Base-by-base conservation (phyloP, 2,888 invertebrate species). In the Leucoma salicis region DNA sequence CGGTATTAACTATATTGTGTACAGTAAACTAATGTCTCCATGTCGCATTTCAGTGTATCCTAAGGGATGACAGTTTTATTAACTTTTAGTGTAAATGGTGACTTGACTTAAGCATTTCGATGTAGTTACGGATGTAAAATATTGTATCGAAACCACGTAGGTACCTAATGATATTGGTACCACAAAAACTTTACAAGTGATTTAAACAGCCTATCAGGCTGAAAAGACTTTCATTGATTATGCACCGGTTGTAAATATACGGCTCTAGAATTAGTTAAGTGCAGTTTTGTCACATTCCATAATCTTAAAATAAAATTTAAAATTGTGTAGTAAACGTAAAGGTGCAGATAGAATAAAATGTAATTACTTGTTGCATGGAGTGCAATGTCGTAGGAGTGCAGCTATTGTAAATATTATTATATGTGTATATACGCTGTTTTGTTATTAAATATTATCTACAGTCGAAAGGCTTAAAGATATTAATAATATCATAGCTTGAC, bases 221-320 rank as follows among this genome's bases (percentile, higher is more conserved):
- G 60, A 63, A 59, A 48, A 34, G 39, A 54, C 53, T 54, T 42
- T 49, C 53, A 51, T 55, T 57, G 44, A 49, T 39, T 42, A 48
- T 49, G 46, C 49, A 52, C 44, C 51, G 35, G 53, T 53, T 61
- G 61, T 61, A 61, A 53, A 57, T 58, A 49, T 61, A 52, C 60
- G 57, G 56, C 61, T 74, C 77, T 69, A 82, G 75, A 75, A 66
- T 74, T 78, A 74, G 66, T 69, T 74, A 70, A 52, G 49, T 51
- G 53, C 50, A 47, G 48, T 71, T 70, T 64, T 74, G 61, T 75
- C 73, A 87, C 88, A 88, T 88, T 88, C 88, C 88, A 86, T 82
- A 57, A 58, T 53, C 63, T 63, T 70, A 70, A 70, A 71, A 61
- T 8, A 82, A 57, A 58, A 52, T 62, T 63, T 70, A 70, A 70